Evolutionary conservation across 2,797 vertebrate species (phyloP), one percentile per base, ranked within the genome.

Genomic region (Hafferia zeledoni): DNA sequence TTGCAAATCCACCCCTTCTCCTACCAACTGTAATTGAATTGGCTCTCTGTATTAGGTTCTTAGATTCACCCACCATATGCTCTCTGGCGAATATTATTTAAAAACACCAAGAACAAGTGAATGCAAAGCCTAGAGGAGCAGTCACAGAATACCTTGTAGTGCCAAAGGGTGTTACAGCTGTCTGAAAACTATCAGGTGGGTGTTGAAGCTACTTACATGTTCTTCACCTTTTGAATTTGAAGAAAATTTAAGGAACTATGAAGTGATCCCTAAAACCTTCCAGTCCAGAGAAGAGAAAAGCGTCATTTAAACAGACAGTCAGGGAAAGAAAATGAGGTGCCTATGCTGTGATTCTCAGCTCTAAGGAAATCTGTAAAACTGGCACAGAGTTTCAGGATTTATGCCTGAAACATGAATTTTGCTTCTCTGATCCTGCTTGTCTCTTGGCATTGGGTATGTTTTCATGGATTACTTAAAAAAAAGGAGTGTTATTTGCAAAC

Each of bases 1-100:
- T 85, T 80, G 15, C n/a, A 91, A 89, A 91, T 25, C 28, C 64
- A 77, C 37, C 30, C 44, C 23, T 92, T 83, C 60, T 87, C 37
- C 67, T 83, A 9, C 64, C 52, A 46, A 3, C 60, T 59, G 17
- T 79, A 82, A 76, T 63, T 79, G 39, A 85, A 67, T 44, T 72
- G 7, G 7, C 31, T 96, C 31, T 35, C 60, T 76, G 7, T 56
- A 28, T 94, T 55, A 72, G 31, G 25, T 72, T 90, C 67, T 83
- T 85, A 68, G 31, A 59, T 84, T 87, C 53, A 60, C 13, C 30
- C 53, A 70, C 16, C 27, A 10, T 77, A 53, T 57, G 37, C 33
- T 94, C 79, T 80, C 68, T 25, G 39, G 74, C 70, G 78, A 43
- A 47, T 44, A 52, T 37, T 82, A 37, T 71, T 89, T 83, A 75